Evolutionary conservation across 2,113 vertebrate species (phyloP).

Genomic region (Leucoraja erinaceus): DNA sequence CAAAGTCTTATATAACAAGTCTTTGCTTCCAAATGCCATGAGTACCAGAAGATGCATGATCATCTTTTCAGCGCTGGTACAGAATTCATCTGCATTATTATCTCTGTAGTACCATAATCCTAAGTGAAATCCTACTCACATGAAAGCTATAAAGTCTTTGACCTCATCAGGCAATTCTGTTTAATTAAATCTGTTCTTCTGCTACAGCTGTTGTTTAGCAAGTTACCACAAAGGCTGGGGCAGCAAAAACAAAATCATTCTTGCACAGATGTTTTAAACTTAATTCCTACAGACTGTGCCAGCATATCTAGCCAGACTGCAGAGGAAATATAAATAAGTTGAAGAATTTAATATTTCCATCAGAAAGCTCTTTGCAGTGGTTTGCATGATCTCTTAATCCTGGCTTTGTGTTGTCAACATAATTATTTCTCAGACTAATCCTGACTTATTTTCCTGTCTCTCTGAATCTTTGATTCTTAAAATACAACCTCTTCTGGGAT

Average conservation of each 20-base stretch:
- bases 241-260: not conserved
- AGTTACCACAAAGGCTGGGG: not conserved
- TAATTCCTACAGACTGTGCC: not conserved
- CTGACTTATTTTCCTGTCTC: slow-evolving; percentile 16
- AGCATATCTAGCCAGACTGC: not conserved
- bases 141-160: slow-evolving; percentile 1
- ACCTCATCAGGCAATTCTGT: not conserved
- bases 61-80: not conserved
- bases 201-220: not conserved
- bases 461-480: not conserved
- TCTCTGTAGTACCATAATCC: not conserved
- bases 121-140: not conserved
- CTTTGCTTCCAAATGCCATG: slow-evolving; percentile 4
- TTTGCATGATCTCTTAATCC: slow-evolving; percentile 34
- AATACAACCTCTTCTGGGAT: not conserved
- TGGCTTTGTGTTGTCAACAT: slow-evolving; percentile 24
- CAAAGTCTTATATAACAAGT: not conserved
- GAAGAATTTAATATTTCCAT: not conserved
- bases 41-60: not conserved
- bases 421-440: slow-evolving; percentile 30
- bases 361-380: not conserved
- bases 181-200: not conserved
- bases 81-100: slow-evolving; percentile 23
- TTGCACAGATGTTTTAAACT: not conserved
- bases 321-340: not conserved